phyloP scores from a whole-genome alignment of 1,140 invertebrate genomes.

The Hormaphis cornu region DNA sequence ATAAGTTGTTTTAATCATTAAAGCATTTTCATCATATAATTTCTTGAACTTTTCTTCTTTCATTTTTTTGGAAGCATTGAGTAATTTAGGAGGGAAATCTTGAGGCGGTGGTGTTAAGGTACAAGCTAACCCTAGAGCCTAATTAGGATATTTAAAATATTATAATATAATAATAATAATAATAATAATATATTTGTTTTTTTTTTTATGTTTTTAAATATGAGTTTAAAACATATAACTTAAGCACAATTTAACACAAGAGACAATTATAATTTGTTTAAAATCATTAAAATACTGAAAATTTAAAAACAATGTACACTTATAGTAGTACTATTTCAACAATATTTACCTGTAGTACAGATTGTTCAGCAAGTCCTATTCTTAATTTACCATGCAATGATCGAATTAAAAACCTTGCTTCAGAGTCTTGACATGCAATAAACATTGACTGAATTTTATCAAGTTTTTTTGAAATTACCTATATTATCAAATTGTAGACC shows the following conservation, averaged over 20 bases:
- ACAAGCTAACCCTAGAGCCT: slow-evolving; percentile 78
- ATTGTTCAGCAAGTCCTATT: slow-evolving; percentile 95
- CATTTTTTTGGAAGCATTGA: slow-evolving; percentile 54
- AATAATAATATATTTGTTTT: not conserved
- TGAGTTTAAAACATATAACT: too few species aligned
- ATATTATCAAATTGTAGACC: slow-evolving; percentile 38
- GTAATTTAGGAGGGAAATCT: slow-evolving; percentile 53
- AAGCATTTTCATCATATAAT: slow-evolving; percentile 62
- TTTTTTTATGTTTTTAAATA: too few species aligned
- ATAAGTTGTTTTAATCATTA: slow-evolving; percentile 86
- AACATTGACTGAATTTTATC: slow-evolving; percentile 86
- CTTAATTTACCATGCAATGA: slow-evolving; percentile 88
- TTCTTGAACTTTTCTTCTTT: slow-evolving; percentile 67
- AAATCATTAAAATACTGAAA: too few species aligned
- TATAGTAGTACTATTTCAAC: too few species aligned
- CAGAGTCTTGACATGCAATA: slow-evolving; percentile 80
- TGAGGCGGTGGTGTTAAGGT: slow-evolving; percentile 59
- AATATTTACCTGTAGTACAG: slow-evolving; percentile 61
- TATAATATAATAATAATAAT: slow-evolving; percentile 16
- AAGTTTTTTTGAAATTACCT: slow-evolving; percentile 79
- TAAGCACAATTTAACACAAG: too few species aligned
- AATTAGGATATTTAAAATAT: slow-evolving; percentile 28
- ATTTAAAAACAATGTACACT: too few species aligned
- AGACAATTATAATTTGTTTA: too few species aligned
- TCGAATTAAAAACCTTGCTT: slow-evolving; percentile 86